Percentiles rank a stretch among this genome's conserved stretches.
These are phyloP conservation scores for Calcarius ornatus DNA, from an alignment of 2,113 vertebrate species.

Conservation along the genomic window DNA sequence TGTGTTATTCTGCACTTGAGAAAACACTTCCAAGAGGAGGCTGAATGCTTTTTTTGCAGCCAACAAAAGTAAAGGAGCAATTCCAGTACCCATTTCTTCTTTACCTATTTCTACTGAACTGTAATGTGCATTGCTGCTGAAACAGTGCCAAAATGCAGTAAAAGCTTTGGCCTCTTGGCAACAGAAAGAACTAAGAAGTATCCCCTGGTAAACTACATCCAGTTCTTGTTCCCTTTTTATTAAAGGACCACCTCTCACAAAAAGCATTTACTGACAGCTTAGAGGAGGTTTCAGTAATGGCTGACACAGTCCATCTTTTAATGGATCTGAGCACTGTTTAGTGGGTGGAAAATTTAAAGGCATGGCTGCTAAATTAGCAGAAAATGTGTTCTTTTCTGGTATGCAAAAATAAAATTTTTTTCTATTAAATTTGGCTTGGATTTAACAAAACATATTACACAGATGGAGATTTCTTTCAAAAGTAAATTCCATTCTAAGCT, in stretches of 20 bases:
- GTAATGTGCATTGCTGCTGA: not conserved
- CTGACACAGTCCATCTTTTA: not conserved
- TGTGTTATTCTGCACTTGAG: not conserved
- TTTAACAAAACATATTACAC: not conserved
- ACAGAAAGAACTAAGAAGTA: not conserved
- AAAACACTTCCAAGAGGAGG: not conserved
- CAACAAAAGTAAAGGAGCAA: not conserved
- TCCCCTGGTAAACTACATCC: not conserved
- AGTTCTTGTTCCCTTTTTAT: not conserved
- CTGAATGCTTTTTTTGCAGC: not conserved
- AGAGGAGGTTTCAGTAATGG: not conserved
- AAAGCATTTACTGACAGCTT: not conserved
- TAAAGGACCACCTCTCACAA: not conserved
- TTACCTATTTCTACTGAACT: not conserved
- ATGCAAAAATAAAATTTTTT: not conserved
- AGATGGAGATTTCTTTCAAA: slow-evolving; percentile 13
- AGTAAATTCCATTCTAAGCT: not conserved
- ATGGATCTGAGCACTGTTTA: not conserved
- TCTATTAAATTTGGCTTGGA: not conserved
- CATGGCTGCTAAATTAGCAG: not conserved
- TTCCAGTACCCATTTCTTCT: not conserved
- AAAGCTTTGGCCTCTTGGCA: not conserved
- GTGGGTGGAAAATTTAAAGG: not conserved
- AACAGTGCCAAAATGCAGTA: not conserved
- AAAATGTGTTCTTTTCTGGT: not conserved